Evolutionary conservation across 2,797 vertebrate genomes (phyloP), one percentile per base, ranked within the genome.

Genomic region (Sphenopsis melanotis): DNA sequence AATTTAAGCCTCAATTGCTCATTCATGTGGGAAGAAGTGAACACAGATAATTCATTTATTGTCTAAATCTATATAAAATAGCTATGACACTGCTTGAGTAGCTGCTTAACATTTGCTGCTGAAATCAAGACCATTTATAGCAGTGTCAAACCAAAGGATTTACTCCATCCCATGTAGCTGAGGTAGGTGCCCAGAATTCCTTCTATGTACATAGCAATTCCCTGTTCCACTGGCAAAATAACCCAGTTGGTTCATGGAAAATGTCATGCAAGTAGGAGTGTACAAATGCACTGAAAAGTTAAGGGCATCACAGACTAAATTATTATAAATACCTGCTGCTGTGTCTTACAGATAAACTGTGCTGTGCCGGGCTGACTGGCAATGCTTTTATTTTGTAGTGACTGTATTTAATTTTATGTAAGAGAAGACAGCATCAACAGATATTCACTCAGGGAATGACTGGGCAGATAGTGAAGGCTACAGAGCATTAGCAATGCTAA

Each of bases 401-500:
- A 42, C 65, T 90, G 29, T 60, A 77, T 78, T 70, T 72, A 64
- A 88, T 86, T 92, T 86, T 64, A 37, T 57, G 52, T 68, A 82
- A 91, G 60, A 68, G 80, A 89, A 89, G 27, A 39, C 75, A 77
- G 36, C 37, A 93, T 34, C 15, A 63, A 32, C 22, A 74, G 72
- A 60, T 81, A 91, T 81, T 87, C 70, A 57, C 8, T 63, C 32
- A 57, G 52, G 30, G 66, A 87, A 65, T 72, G 87, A 76, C 70
- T 94, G 79, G 89, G 70, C 55, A 89, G 79, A 81, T 79, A 81
- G 91, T 75, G 76, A 95, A 92, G 69, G 61, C 65, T 92, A 72
- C 2, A 75, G 66, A 84, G 69, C 34, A 96, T 95, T 91, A 95
- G 59, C 84, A 92, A 83, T 89, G 84, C 65, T 95, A 92, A 92